A percentile compares a stretch with the other conserved stretches of the same genome.
Evolutionary conservation across 1,140 invertebrate species (phyloP).

Genomic region (Helicorthomorpha holstii): DNA sequence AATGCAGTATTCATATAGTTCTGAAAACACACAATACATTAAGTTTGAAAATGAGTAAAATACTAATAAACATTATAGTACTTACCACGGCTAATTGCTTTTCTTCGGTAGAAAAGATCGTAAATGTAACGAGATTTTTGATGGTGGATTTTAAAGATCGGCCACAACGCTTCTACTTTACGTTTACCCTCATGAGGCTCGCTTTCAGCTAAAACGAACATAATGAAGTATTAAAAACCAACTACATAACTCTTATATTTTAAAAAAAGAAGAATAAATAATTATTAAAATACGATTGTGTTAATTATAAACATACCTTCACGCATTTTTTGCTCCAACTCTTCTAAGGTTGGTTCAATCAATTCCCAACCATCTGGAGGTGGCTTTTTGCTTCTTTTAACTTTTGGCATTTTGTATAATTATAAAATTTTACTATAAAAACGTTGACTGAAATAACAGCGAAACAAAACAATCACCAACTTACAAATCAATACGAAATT

Average conservation of each 20-base stretch:
- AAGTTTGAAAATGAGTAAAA: too few species aligned
- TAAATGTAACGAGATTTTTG: slow-evolving; percentile 96
- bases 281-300: too few species aligned
- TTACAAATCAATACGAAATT: too few species aligned
- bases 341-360: slow-evolving; percentile 94
- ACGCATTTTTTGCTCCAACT: slow-evolving; percentile 96
- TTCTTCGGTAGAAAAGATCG: slow-evolving; percentile 87
- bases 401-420: slow-evolving; percentile 99
- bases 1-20: slow-evolving; percentile 93
- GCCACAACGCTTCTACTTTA: slow-evolving; percentile 96
- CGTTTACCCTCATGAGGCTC: slow-evolving; percentile 98
- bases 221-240: too few species aligned
- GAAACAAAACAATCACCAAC: too few species aligned
- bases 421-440: too few species aligned
- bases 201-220: slow-evolving; percentile 59
- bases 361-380: slow-evolving; percentile 98
- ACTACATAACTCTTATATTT: too few species aligned
- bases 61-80: too few species aligned
- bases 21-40: slow-evolving; percentile 35
- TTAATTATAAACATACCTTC: too few species aligned
- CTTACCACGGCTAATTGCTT: slow-evolving; percentile 79
- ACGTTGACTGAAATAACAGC: too few species aligned
- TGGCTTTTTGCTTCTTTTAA: slow-evolving; percentile 73
- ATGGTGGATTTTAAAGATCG: slow-evolving; percentile 98
- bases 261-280: too few species aligned